Evolutionary conservation across 2,797 vertebrate genomes (phyloP).

Genomic region (Scolopax rusticola): DNA sequence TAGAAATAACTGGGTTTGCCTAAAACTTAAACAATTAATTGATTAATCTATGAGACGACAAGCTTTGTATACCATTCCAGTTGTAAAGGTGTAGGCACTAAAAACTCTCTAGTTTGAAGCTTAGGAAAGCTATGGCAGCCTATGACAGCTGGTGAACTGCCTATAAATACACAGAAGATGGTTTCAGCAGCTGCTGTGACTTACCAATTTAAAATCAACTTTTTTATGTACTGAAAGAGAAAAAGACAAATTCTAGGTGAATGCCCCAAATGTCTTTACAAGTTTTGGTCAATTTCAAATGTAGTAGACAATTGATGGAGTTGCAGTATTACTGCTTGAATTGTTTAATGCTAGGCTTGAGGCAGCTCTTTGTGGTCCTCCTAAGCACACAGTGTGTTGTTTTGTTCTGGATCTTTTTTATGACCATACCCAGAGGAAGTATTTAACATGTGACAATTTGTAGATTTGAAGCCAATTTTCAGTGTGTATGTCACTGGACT

Average conservation of each 20-base stretch:
- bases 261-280: not conserved
- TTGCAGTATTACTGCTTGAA: not conserved
- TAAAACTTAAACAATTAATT: not conserved
- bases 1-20: not conserved
- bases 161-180: not conserved
- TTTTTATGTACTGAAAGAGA: not conserved
- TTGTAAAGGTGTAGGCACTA: not conserved
- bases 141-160: not conserved
- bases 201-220: not conserved
- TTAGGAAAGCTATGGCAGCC: not conserved
- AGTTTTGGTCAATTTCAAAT: not conserved
- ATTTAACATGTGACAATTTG: not conserved
- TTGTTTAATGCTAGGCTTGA: not conserved
- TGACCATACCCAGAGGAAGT: not conserved
- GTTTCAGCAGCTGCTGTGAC: not conserved
- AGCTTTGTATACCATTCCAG: not conserved
- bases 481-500: not conserved
- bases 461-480: not conserved
- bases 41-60: not conserved
- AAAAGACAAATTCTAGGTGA: not conserved
- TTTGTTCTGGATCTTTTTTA: constrained; percentile 23
- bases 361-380: not conserved
- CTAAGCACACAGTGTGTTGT: not conserved
- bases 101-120: not conserved
- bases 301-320: not conserved